Percentiles rank a stretch among this genome's conserved stretches.
phyloP scores from a whole-genome alignment of 2,113 vertebrate species.

The Shinisaurus crocodilurus region DNA sequence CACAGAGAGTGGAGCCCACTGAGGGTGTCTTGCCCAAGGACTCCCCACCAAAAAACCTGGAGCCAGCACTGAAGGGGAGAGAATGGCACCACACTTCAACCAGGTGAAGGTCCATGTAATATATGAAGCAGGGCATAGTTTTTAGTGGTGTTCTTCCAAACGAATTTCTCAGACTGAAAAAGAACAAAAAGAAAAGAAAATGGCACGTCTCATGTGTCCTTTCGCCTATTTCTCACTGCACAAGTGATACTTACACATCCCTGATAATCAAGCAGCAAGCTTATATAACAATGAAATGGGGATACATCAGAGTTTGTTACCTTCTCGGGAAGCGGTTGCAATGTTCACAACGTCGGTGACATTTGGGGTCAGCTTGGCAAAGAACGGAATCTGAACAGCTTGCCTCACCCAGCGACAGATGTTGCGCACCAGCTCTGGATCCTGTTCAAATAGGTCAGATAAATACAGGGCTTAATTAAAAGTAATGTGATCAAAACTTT shows the following conservation, averaged over 20 bases:
- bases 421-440: slow-evolving; percentile 91
- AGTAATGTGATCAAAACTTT: slow-evolving; percentile 73
- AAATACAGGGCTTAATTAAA: slow-evolving; percentile 79
- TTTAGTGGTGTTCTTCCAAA: not conserved
- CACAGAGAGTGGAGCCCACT: not conserved
- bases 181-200: not conserved
- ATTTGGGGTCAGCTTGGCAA: slow-evolving; percentile 97
- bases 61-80: not conserved
- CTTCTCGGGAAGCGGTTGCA: slow-evolving; percentile 88
- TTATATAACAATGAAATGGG: slow-evolving; percentile 22
- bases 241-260: not conserved
- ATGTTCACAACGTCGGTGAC: slow-evolving; percentile 93
- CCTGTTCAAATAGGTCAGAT: slow-evolving; percentile 85
- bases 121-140: not conserved
- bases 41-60: not conserved
- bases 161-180: not conserved
- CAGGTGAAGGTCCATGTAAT: not conserved
- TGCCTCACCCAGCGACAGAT: slow-evolving; percentile 96
- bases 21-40: not conserved
- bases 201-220: not conserved
- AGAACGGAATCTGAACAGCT: slow-evolving; percentile 90
- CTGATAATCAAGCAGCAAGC: slow-evolving; percentile 13
- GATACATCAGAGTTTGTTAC: slow-evolving; percentile 70
- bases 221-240: not conserved
- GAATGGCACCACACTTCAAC: not conserved